These are phyloP conservation scores for Mactra quadrangularis DNA, from an alignment of 1,140 invertebrate genomes.

Conservation along the genomic window DNA sequence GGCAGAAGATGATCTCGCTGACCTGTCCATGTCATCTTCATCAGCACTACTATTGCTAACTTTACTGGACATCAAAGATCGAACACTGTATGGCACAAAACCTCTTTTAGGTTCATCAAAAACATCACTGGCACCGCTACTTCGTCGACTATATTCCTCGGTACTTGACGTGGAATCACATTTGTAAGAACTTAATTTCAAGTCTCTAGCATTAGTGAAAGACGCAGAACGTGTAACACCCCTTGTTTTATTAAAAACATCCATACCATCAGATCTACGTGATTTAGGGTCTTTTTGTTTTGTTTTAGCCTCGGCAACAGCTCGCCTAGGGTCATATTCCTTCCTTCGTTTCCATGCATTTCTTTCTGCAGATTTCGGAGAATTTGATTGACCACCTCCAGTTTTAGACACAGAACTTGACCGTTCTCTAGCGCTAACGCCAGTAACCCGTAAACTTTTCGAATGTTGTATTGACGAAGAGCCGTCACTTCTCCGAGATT, in stretches of 20 bases:
- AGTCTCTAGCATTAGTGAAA: slow-evolving; percentile 73
- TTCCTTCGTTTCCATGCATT: slow-evolving; percentile 96
- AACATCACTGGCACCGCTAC: slow-evolving; percentile 64
- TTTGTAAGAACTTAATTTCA: slow-evolving; percentile 62
- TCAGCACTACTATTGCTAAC: slow-evolving; percentile 73
- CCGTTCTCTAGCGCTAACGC: slow-evolving; percentile 65
- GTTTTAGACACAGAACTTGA: slow-evolving; percentile 68
- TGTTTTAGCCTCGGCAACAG: slow-evolving; percentile 88
- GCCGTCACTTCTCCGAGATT: slow-evolving; percentile 24
- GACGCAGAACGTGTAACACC: slow-evolving; percentile 77
- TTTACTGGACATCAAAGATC: slow-evolving; percentile 63
- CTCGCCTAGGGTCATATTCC: slow-evolving; percentile 94
- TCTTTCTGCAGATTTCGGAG: slow-evolving; percentile 87
- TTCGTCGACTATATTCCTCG: slow-evolving; percentile 69
- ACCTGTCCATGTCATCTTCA: slow-evolving; percentile 72
- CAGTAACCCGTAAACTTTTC: slow-evolving; percentile 73
- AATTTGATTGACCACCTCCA: slow-evolving; percentile 75
- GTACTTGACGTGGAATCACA: slow-evolving; percentile 71
- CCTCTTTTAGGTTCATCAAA: slow-evolving; percentile 66
- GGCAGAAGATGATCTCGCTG: slow-evolving; percentile 60
- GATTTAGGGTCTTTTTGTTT: slow-evolving; percentile 68
- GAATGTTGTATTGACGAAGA: slow-evolving; percentile 36
- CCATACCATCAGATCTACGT: slow-evolving; percentile 50
- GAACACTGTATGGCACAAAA: slow-evolving; percentile 69
- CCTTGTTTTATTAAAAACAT: slow-evolving; percentile 43